These are phyloP conservation scores for Orius laevigatus DNA, from an alignment of 1,140 invertebrate genomes.

Conservation along the genomic window DNA sequence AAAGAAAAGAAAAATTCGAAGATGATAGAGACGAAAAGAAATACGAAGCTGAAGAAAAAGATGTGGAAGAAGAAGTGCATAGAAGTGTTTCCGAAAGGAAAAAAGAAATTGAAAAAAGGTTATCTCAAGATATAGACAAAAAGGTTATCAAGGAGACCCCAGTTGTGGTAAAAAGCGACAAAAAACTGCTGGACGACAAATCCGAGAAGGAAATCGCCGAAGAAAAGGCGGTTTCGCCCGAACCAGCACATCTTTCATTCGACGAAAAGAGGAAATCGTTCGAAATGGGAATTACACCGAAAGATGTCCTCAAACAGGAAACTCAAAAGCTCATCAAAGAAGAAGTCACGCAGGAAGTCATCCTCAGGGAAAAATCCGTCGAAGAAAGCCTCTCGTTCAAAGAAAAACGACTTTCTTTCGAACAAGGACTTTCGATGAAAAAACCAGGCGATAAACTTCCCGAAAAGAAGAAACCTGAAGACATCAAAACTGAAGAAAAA, in stretches of 20 bases:
- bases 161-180: slow-evolving; percentile 31
- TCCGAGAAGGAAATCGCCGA: slow-evolving; percentile 32
- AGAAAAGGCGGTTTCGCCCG: slow-evolving; percentile 19
- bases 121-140: slow-evolving; percentile 35
- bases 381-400: slow-evolving; percentile 27
- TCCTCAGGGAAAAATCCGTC: not conserved
- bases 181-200: slow-evolving; percentile 30
- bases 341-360: not conserved
- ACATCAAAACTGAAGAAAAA: slow-evolving; percentile 12
- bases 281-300: slow-evolving; percentile 17
- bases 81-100: slow-evolving; percentile 48
- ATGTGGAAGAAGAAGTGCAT: slow-evolving; percentile 29
- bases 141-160: slow-evolving; percentile 33
- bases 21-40: slow-evolving; percentile 41
- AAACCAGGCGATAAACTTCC: slow-evolving; percentile 35
- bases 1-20: not conserved
- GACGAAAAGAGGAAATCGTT: slow-evolving; percentile 22
- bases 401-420: slow-evolving; percentile 28
- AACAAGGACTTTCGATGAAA: slow-evolving; percentile 33
- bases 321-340: slow-evolving; percentile 4
- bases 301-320: slow-evolving; percentile 8
- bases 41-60: slow-evolving; percentile 27
- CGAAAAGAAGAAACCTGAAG: slow-evolving; percentile 20
- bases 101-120: slow-evolving; percentile 48
- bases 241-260: slow-evolving; percentile 20